Conservation (phyloP, 2,113 vertebrate genomes). For the Mixornis gularis region DNA sequence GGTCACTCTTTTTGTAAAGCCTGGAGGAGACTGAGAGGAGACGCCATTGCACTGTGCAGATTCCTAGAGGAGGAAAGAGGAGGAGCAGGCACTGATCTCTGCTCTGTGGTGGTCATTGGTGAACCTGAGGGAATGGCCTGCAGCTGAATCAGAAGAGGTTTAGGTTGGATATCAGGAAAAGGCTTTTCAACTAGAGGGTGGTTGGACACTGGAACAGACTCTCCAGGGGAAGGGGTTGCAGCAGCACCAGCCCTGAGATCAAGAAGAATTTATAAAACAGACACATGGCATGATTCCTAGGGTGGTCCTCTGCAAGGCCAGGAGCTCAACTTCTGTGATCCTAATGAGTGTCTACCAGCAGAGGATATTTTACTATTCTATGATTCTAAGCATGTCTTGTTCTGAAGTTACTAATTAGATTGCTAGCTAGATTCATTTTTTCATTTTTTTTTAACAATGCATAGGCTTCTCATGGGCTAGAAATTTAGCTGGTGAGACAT, state of each 20-base stretch:
- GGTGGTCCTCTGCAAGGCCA: not conserved
- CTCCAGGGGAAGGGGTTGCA: not conserved
- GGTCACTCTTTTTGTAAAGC: not conserved
- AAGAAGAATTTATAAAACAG: not conserved
- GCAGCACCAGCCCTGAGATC: not conserved
- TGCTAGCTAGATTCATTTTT: not conserved
- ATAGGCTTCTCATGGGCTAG: not conserved
- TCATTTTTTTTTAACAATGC: accelerated
- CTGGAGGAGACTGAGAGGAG: not conserved
- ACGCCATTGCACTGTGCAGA: not conserved
- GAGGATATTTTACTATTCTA: not conserved
- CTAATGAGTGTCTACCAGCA: not conserved
- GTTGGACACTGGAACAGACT: not conserved
- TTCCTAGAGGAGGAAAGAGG: not conserved
- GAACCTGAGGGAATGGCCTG: not conserved
- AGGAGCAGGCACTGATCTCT: not conserved
- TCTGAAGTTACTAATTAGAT: not conserved
- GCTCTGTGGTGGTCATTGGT: not conserved
- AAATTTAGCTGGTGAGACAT: not conserved
- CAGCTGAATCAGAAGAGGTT: not conserved
- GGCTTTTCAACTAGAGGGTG: not conserved
- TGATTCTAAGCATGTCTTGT: not conserved
- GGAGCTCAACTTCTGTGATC: accelerated
- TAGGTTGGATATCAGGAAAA: not conserved
- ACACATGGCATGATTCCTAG: not conserved